These are phyloP conservation scores for Hoplias malabaricus DNA, from an alignment of 2,113 vertebrate species.

Conservation along the genomic window DNA sequence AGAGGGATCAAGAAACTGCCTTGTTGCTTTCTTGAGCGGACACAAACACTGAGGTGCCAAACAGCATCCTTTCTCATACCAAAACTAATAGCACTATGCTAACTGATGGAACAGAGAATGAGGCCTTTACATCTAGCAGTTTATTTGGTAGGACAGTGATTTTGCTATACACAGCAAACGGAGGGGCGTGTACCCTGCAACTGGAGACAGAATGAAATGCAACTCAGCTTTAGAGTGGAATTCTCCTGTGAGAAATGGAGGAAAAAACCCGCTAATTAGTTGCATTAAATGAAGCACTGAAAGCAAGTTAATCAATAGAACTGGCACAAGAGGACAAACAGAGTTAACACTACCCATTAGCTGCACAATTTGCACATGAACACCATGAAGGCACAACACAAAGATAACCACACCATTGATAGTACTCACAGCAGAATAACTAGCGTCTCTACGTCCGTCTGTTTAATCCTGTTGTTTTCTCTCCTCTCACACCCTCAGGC, in stretches of 20 bases:
- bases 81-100: not conserved
- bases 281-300: not conserved
- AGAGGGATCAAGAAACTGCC: not conserved
- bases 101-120: not conserved
- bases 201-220: not conserved
- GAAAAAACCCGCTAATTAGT: not conserved
- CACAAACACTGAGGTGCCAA: not conserved
- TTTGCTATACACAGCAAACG: not conserved
- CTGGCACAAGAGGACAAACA: not conserved
- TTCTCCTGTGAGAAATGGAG: not conserved
- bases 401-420: not conserved
- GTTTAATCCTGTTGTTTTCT: not conserved
- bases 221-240: not conserved
- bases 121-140: not conserved
- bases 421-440: conserved; percentile 21
- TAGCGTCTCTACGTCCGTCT: not conserved
- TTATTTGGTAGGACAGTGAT: not conserved
- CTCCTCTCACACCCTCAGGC: conserved; percentile 5
- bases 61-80: not conserved
- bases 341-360: not conserved
- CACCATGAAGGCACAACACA: not conserved
- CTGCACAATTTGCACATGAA: not conserved
- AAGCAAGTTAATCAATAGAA: not conserved
- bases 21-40: not conserved
- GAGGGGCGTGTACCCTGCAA: not conserved